Percentiles rank a stretch among this genome's conserved stretches.
Conservation (phyloP, 2,797 vertebrate genomes). For the Diceros bicornis region DNA sequence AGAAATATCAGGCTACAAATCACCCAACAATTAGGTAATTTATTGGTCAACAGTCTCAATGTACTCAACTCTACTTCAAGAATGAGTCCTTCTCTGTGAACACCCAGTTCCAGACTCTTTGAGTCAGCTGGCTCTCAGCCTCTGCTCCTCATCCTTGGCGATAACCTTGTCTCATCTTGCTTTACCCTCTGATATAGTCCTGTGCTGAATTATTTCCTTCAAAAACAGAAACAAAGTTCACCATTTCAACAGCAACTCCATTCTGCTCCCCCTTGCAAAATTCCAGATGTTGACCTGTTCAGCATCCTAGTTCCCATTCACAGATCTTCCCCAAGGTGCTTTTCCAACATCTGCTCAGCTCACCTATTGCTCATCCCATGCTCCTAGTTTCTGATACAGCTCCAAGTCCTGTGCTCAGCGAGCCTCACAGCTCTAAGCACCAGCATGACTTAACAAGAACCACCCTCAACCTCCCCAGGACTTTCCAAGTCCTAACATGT, state of each 20-base stretch:
- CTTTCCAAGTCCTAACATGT: background rate
- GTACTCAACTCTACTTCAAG: background rate
- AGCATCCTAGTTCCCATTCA: background rate
- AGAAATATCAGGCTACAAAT: slow-evolving; percentile 32
- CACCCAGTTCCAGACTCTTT: background rate
- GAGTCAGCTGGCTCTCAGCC: background rate
- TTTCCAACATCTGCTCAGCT: background rate
- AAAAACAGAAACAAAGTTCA: background rate
- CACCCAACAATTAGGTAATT: background rate
- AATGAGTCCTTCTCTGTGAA: background rate
- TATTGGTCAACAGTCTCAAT: background rate
- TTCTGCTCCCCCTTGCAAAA: background rate
- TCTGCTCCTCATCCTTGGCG: background rate
- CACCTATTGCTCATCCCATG: background rate
- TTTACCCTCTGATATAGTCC: accelerated
- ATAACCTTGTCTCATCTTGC: background rate
- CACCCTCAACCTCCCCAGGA: background rate
- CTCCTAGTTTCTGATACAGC: background rate
- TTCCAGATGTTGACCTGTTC: background rate
- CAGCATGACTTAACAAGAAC: background rate
- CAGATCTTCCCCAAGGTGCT: background rate
- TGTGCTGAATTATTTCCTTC: background rate
- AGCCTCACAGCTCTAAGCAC: background rate
- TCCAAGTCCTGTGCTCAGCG: background rate
- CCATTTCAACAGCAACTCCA: background rate